Conservation (phyloP, 1,140 invertebrate species). For the Cydia pomonella region DNA sequence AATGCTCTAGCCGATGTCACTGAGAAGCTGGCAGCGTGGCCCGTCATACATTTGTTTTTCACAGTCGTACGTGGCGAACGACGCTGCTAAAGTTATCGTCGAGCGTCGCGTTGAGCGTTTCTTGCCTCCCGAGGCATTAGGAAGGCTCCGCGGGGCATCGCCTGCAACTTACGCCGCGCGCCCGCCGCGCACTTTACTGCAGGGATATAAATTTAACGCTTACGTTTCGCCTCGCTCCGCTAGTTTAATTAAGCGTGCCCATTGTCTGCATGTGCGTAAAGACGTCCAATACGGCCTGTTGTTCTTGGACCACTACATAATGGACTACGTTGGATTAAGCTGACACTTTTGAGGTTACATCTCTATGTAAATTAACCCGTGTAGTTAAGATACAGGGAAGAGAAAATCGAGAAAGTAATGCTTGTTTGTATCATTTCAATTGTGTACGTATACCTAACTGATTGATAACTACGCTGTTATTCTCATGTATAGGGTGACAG, state of each 20-base stretch:
- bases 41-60: too few species aligned
- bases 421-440: too few species aligned
- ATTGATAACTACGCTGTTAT: too few species aligned
- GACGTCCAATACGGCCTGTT: slow-evolving; percentile 64
- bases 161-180: slow-evolving; percentile 48
- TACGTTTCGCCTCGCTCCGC: slow-evolving; percentile 75
- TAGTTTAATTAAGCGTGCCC: slow-evolving; percentile 78
- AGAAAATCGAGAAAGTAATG: too few species aligned
- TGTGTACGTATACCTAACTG: too few species aligned
- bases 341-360: slow-evolving; percentile 34
- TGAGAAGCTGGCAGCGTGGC: too few species aligned
- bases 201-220: slow-evolving; percentile 80
- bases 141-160: slow-evolving; percentile 40
- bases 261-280: slow-evolving; percentile 76
- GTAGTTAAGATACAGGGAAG: background rate
- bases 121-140: background rate
- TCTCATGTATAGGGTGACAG: too few species aligned
- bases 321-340: slow-evolving; percentile 35
- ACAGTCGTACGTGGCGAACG: too few species aligned
- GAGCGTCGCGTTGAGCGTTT: background rate
- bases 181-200: slow-evolving; percentile 76
- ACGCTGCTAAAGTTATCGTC: too few species aligned
- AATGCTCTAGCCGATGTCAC: too few species aligned
- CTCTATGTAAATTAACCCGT: background rate
- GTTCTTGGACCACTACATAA: slow-evolving; percentile 46